phyloP scores from a whole-genome alignment of 1,140 invertebrate genomes.

The Eulimnadia texana region DNA sequence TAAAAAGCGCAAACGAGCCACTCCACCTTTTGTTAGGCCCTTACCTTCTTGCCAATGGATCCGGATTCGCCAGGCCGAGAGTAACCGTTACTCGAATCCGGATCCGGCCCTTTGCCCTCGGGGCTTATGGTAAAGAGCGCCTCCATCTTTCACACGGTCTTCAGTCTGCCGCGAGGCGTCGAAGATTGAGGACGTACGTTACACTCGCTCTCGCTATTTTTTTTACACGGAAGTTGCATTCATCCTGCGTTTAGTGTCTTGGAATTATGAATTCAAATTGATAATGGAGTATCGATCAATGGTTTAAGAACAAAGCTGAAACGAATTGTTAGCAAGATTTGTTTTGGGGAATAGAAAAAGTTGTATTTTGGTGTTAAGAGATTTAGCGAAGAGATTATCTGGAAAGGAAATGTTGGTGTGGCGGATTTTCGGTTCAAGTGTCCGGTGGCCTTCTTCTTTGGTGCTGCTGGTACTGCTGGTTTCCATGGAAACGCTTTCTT shows the following conservation, averaged over 20 bases:
- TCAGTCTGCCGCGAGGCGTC: neutral
- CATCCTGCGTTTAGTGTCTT: too few relatives aligned
- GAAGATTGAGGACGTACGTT: neutral
- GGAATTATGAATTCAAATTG: too few relatives aligned
- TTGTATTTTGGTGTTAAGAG: neutral
- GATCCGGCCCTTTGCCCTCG: neutral
- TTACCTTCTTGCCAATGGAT: neutral
- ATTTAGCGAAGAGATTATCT: neutral
- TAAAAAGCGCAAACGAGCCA: neutral
- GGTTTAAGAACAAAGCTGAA: too few relatives aligned
- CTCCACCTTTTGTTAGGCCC: neutral
- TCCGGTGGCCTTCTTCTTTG: conserved; percentile 3
- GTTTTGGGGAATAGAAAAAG: too few relatives aligned
- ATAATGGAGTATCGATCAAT: too few relatives aligned
- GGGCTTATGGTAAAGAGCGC: neutral
- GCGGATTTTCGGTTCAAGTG: neutral
- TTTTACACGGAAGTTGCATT: too few relatives aligned
- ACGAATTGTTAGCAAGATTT: too few relatives aligned
- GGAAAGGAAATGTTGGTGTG: neutral
- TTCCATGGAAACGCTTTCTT: conserved; percentile 13
- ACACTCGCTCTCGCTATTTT: neutral
- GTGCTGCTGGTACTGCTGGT: conserved; percentile 15
- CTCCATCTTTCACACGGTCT: neutral
- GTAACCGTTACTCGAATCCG: neutral
- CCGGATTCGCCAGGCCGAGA: neutral